These are phyloP conservation scores for Ciconia nigra DNA, from an alignment of 2,797 vertebrate genomes.

Conservation along the genomic window DNA sequence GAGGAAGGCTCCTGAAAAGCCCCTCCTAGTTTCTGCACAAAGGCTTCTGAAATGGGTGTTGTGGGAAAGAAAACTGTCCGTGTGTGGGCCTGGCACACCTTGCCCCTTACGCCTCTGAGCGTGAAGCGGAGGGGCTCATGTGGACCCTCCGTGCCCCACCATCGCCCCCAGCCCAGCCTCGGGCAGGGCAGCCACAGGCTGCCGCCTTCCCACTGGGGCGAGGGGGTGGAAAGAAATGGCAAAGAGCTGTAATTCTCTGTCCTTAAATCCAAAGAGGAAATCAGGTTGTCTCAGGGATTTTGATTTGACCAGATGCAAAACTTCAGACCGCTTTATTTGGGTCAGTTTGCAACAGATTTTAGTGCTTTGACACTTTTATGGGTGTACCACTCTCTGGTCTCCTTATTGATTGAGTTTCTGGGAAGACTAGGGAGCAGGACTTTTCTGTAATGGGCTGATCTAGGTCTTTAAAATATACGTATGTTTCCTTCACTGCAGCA, in stretches of 20 bases:
- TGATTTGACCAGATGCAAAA: background rate
- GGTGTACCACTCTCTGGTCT: background rate
- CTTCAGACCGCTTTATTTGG: background rate
- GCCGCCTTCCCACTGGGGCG: rapidly evolving
- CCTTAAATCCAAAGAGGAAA: background rate
- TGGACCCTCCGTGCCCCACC: background rate
- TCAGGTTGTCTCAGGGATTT: rapidly evolving
- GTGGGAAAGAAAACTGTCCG: rapidly evolving
- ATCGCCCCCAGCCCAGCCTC: rapidly evolving
- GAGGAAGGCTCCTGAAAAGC: background rate
- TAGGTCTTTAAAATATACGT: background rate
- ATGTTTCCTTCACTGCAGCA: background rate
- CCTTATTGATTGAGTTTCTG: background rate
- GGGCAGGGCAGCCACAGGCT: background rate
- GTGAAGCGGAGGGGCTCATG: rapidly evolving
- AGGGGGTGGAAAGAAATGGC: background rate
- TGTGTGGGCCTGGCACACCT: rapidly evolving
- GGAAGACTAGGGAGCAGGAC: background rate
- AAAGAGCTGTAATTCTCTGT: background rate
- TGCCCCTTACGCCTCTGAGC: rapidly evolving
- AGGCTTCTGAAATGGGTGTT: background rate
- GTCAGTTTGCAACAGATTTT: background rate
- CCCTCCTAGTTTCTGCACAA: background rate
- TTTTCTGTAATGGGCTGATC: background rate
- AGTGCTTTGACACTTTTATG: background rate